phyloP scores from a whole-genome alignment of 2,888 invertebrate species.

The Drosophila hamatofila region DNA sequence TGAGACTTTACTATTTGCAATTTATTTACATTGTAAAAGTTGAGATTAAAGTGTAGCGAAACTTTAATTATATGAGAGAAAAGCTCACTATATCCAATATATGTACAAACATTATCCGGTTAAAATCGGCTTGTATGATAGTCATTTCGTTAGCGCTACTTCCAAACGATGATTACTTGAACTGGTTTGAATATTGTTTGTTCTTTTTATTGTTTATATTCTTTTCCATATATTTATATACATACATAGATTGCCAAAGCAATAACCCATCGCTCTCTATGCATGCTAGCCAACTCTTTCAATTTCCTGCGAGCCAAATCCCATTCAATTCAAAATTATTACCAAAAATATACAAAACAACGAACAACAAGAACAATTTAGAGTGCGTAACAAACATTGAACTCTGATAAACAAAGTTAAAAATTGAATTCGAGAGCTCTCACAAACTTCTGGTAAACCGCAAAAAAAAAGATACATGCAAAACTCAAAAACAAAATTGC shows the following conservation, averaged over 20 bases:
- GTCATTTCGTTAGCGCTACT: background rate
- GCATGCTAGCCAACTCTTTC: slow-evolving; percentile 9
- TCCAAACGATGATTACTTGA: background rate
- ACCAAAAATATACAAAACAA: slow-evolving; percentile 3
- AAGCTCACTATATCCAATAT: background rate
- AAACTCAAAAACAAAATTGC: slow-evolving; percentile 23
- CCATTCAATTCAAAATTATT: slow-evolving; percentile 24
- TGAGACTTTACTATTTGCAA: background rate
- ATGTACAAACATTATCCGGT: background rate
- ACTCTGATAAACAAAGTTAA: slow-evolving; percentile 56
- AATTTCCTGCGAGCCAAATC: slow-evolving; percentile 14
- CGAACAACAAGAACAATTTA: slow-evolving; percentile 26
- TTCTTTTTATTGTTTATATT: background rate
- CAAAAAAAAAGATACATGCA: slow-evolving; percentile 1
- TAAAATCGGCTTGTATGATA: background rate
- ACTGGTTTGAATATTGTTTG: slow-evolving; percentile 2
- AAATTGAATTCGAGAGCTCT: slow-evolving; percentile 66
- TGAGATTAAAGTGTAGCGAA: background rate
- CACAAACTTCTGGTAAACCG: slow-evolving; percentile 30
- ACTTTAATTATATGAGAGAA: background rate
- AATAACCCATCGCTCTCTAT: background rate
- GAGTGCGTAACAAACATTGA: slow-evolving; percentile 17
- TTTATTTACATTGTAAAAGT: background rate
- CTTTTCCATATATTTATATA: background rate
- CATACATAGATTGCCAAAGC: background rate